Percentiles rank a stretch among this genome's conserved stretches.
Evolutionary conservation across 2,113 vertebrate genomes (phyloP).

Genomic region (Lanius collurio): DNA sequence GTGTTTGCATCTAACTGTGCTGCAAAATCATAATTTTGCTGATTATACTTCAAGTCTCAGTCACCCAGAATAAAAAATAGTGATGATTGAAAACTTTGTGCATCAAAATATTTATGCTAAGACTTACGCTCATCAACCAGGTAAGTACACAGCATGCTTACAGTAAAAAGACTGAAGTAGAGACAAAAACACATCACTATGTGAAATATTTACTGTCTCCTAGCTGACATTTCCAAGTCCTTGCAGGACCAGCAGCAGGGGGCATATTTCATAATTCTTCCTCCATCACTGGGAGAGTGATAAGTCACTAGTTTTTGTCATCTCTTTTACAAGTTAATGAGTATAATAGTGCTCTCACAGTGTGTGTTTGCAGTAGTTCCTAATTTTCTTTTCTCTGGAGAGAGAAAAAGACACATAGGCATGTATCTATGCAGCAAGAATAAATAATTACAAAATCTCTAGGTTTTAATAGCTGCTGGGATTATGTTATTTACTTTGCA

Average conservation of each 20-base stretch:
- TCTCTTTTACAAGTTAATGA: background rate
- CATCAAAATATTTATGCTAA: background rate
- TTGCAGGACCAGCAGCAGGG: constrained; percentile 18
- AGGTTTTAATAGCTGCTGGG: constrained; percentile 16
- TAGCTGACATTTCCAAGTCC: background rate
- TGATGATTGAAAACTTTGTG: background rate
- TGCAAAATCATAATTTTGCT: background rate
- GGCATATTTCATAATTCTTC: constrained; percentile 35
- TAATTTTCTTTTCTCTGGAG: background rate
- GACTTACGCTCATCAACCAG: background rate
- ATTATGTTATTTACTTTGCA: constrained; percentile 42
- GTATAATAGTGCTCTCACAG: background rate
- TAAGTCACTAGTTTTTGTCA: constrained; percentile 26
- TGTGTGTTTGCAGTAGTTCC: background rate
- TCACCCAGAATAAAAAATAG: background rate
- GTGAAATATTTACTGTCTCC: background rate
- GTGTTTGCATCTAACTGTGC: background rate
- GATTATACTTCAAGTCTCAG: background rate
- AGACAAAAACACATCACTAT: background rate
- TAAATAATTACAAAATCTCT: background rate
- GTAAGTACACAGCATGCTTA: background rate
- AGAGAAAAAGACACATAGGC: background rate
- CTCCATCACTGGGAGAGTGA: background rate
- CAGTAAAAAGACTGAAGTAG: background rate
- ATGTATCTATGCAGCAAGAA: background rate